Conservation (phyloP, 37 sponge, comb jelly and placozoan species). For the Chondrosia reniformis region DNA sequence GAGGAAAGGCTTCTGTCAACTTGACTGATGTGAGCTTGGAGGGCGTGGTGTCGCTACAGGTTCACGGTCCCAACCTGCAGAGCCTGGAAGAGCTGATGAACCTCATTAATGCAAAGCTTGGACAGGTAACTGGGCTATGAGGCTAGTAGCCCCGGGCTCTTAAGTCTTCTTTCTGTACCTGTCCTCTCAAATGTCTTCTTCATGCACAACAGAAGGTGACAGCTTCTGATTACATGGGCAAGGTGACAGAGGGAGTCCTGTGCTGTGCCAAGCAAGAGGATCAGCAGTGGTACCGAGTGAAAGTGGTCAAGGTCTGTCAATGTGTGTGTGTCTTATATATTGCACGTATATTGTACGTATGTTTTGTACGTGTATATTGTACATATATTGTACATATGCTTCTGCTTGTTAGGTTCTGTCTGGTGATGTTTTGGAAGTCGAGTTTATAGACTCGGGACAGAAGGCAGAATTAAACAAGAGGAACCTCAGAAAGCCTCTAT, state of each 20-base stretch:
- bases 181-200: neutral
- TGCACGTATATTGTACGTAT: too few relatives aligned
- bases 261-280: slow-evolving; percentile 37
- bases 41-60: slow-evolving; percentile 52
- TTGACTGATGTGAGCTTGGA: slow-evolving; percentile 46
- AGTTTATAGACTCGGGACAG: slow-evolving; percentile 14
- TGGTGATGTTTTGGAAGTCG: neutral
- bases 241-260: neutral
- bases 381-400: too few relatives aligned
- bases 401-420: too few relatives aligned
- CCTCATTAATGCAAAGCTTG: slow-evolving; percentile 34
- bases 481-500: neutral
- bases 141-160: too few relatives aligned
- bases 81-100: slow-evolving; percentile 45
- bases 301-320: slow-evolving; percentile 20
- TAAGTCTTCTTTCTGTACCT: too few relatives aligned
- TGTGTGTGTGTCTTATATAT: too few relatives aligned
- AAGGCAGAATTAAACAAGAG: slow-evolving; percentile 3
- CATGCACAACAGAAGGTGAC: neutral
- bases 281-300: slow-evolving; percentile 35
- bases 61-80: slow-evolving; percentile 44
- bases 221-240: slow-evolving; percentile 28
- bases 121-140: neutral
- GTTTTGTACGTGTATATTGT: too few relatives aligned
- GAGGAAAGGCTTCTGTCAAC: slow-evolving; percentile 34